Conservation (phyloP, 2,888 invertebrate species). For the Zootermopsis nevadensis region DNA sequence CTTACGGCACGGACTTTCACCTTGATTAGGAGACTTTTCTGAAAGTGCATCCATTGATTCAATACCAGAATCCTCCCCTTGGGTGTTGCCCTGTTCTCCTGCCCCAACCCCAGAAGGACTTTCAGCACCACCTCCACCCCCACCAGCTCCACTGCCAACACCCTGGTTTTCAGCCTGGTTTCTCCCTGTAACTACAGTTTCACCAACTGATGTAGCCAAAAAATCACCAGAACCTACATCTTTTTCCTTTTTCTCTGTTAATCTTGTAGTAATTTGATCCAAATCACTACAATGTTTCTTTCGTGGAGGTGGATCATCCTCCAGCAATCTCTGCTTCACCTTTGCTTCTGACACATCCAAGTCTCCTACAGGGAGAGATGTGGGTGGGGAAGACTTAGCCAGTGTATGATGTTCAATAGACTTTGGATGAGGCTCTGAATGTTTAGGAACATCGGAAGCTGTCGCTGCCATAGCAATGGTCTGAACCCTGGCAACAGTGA, state of each 20-base stretch:
- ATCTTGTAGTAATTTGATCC: conserved; percentile 10
- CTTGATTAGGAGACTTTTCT: conserved; percentile 90
- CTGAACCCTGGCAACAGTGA: conserved; percentile 48
- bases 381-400: conserved; percentile 39
- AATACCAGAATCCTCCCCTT: conserved; percentile 91
- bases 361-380: conserved; percentile 62
- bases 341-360: conserved; percentile 67
- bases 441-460: conserved; percentile 15
- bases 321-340: conserved; percentile 70
- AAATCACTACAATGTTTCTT: conserved; percentile 31
- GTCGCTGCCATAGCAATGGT: conserved; percentile 9
- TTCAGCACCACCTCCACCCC: conserved; percentile 44
- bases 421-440: conserved; percentile 23
- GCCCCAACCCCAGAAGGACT: conserved; percentile 55
- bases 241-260: conserved; percentile 45
- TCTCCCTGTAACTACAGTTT: not conserved
- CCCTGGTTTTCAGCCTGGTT: conserved; percentile 20
- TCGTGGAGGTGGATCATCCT: conserved; percentile 58
- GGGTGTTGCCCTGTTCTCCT: conserved; percentile 60
- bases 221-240: conserved; percentile 17
- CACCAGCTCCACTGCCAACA: conserved; percentile 20
- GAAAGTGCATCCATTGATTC: conserved; percentile 95
- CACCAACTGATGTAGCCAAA: conserved; percentile 22
- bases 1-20: conserved; percentile 62
- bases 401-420: conserved; percentile 30